Conservation (phyloP, 1,140 invertebrate genomes). For the Acyrthosiphon pisum region DNA sequence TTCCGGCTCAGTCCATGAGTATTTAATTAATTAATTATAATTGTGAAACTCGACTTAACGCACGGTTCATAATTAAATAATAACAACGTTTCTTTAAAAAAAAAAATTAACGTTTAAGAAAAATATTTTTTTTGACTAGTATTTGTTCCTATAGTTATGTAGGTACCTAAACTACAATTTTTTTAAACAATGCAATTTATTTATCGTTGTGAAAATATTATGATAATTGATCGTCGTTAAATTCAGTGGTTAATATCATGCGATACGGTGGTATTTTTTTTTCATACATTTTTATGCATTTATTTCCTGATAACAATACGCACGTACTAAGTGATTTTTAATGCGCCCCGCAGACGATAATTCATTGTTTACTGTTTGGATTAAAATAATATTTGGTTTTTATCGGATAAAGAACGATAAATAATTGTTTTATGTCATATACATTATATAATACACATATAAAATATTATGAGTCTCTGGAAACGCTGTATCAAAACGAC, state of each 20-base stretch:
- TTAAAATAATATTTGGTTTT: constrained; percentile 10
- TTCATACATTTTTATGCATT: background rate
- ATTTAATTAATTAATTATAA: constrained; percentile 10
- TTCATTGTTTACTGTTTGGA: background rate
- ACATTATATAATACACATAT: background rate
- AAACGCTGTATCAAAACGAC: no score
- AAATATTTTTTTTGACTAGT: background rate
- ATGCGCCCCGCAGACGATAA: background rate
- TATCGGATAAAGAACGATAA: constrained; percentile 20
- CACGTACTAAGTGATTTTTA: constrained; percentile 11
- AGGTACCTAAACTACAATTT: background rate
- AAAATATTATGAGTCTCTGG: background rate
- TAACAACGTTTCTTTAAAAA: background rate
- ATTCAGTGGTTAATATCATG: background rate
- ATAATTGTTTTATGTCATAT: background rate
- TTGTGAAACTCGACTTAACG: background rate
- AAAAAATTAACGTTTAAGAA: background rate
- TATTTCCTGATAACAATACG: constrained; percentile 15
- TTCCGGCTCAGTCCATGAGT: background rate
- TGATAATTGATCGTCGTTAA: constrained; percentile 6
- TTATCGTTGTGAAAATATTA: background rate
- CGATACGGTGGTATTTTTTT: background rate
- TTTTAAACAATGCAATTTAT: background rate
- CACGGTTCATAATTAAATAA: background rate
- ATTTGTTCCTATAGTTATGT: background rate